Percentiles rank a stretch among this genome's conserved stretches.
Conservation (phyloP, 2,797 vertebrate genomes). For the Gymnoscopelus microlampas region DNA sequence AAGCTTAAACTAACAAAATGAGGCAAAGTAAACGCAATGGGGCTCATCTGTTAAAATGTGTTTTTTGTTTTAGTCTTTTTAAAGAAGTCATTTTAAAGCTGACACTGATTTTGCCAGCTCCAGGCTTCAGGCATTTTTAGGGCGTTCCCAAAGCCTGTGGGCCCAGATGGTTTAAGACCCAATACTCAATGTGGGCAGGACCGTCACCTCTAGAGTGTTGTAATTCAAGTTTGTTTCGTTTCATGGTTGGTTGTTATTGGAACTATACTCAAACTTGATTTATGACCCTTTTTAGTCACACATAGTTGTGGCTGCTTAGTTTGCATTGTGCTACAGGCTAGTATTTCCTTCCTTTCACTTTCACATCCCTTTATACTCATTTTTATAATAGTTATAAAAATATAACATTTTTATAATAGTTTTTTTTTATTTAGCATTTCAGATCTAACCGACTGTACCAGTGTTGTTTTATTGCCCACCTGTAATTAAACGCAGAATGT, state of each 20-base stretch:
- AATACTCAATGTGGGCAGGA: constrained; percentile 20
- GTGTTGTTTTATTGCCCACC: no score
- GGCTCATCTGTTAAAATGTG: no score
- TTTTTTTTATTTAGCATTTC: no score
- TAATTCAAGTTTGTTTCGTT: constrained; percentile 28
- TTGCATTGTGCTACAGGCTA: constrained; percentile 25
- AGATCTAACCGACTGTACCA: no score
- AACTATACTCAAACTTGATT: constrained; percentile 25
- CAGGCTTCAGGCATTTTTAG: no score
- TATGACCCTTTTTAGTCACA: constrained; percentile 5
- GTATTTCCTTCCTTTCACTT: neutral
- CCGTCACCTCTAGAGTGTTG: constrained; percentile 1
- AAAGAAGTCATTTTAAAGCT: neutral
- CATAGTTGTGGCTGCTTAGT: constrained; percentile 35
- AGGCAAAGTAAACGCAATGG: no score
- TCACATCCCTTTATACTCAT: constrained; percentile 9
- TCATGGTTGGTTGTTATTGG: constrained; percentile 10
- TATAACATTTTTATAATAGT: no score
- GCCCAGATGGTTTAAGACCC: constrained; percentile 8
- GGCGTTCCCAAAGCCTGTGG: neutral
- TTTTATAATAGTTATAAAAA: no score
- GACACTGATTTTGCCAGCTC: neutral
- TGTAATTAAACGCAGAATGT: no score
- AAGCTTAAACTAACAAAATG: no score
- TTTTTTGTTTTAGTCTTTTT: no score